Percentiles rank a stretch among this genome's conserved stretches.
Conservation (phyloP, 2,888 invertebrate species). For the Galerucella pusilla region DNA sequence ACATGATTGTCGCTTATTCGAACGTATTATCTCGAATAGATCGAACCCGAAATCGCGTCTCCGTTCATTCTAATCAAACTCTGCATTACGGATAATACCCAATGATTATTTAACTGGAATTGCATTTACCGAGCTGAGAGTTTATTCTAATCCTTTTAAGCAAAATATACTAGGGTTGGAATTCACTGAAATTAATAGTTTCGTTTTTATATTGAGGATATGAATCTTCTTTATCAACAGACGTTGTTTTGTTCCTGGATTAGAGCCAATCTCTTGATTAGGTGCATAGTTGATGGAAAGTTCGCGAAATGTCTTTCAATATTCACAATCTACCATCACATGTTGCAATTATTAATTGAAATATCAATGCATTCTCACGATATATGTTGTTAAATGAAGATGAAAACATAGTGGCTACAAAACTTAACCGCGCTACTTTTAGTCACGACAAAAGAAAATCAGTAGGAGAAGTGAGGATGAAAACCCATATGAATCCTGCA, state of each 20-base stretch:
- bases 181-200: neutral
- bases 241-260: neutral
- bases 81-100: neutral
- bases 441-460: too few species aligned
- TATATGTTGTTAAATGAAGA: too few species aligned
- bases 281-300: neutral
- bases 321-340: too few species aligned
- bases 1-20: neutral
- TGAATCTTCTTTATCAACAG: neutral
- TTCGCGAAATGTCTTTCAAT: neutral
- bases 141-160: neutral
- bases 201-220: neutral
- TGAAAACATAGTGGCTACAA: too few species aligned
- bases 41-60: neutral
- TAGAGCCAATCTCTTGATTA: neutral
- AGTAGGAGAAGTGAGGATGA: too few species aligned
- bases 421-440: too few species aligned
- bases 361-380: too few species aligned
- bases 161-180: neutral
- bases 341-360: too few species aligned
- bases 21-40: neutral
- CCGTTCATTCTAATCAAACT: neutral
- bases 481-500: too few species aligned
- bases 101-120: neutral
- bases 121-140: neutral